Evolutionary conservation across 1,140 invertebrate species (phyloP), one percentile per base, ranked within the genome.

Genomic region (Hermetia illucens): DNA sequence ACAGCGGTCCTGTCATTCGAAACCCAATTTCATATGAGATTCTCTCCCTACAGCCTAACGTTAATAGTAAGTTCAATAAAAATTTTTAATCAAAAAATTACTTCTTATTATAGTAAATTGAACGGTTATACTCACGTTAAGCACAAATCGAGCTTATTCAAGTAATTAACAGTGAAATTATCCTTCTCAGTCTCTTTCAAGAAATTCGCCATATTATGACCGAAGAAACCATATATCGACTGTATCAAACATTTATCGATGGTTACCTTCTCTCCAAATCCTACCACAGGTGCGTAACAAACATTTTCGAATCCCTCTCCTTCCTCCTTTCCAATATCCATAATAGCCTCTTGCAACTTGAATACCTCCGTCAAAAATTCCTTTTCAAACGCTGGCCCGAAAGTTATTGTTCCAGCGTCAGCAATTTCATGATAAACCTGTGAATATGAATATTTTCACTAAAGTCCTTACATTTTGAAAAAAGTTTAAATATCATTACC

Each of bases 191-290:
- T 55, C 21, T 47, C 46, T 24, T 8, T 52, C 18, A 71, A 65
- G 20, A 78, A 72, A 15, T 44, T 42, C 2, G 63, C 21, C 52
- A 71, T 51, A 45, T 69, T 48, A 44, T 77, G 77, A 48, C 84
- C 76, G 48, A 87, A 86, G 53, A 87, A 92, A 19, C 84, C 81
- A 32, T 79, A 72, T 32, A 82, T 53, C 34, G 80, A 87, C 69
- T 86, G 79, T 5, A 88, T 72, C 2, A 80, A 73, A 51, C 91
- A 96, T 35, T 81, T 64, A 5, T 69, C 47, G 1, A 77, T 38
- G 2, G 51, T 64, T 36, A 61, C 50, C 5, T 65, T 64, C 1
- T 61, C 64, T 42, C 82, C 84, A 3, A 74, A 71, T 15, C 69
- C 74, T 6, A 70, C 55, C 21, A 94, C 58, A 1, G 89, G 91